These are phyloP conservation scores for Boloria selene DNA, from an alignment of 2,888 invertebrate genomes.

Conservation along the genomic window DNA sequence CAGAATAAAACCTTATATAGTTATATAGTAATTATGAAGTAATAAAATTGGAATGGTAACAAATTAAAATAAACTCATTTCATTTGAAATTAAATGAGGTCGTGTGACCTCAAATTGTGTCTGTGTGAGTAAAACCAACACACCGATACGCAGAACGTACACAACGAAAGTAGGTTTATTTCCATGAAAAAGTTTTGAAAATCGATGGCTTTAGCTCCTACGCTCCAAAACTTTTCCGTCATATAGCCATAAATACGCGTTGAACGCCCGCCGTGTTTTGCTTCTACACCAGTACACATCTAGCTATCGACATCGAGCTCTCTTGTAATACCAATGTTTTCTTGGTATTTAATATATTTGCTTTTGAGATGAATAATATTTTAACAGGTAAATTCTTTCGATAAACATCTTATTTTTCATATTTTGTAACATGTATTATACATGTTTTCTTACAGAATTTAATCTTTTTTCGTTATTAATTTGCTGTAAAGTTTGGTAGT, in stretches of 20 bases:
- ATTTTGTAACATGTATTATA: no score
- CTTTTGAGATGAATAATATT: slow-evolving; percentile 8
- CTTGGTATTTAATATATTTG: slow-evolving; percentile 22
- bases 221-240: slow-evolving; percentile 79
- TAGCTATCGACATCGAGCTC: slow-evolving; percentile 35
- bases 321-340: slow-evolving; percentile 32
- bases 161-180: slow-evolving; percentile 82
- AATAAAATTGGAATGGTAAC: slow-evolving; percentile 1
- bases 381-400: background rate
- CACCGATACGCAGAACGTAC: slow-evolving; percentile 60
- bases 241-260: slow-evolving; percentile 79
- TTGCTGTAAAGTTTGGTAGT: no score
- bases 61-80: slow-evolving; percentile 26
- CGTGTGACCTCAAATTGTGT: slow-evolving; percentile 64
- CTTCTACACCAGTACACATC: slow-evolving; percentile 44
- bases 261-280: slow-evolving; percentile 66
- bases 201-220: slow-evolving; percentile 82
- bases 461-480: no score
- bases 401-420: background rate
- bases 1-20: background rate
- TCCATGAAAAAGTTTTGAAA: slow-evolving; percentile 84
- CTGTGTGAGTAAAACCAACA: slow-evolving; percentile 62
- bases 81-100: slow-evolving; percentile 47
- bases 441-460: no score
- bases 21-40: background rate